phyloP scores from a whole-genome alignment of 2,797 vertebrate species.

The Macropodus opercularis region DNA sequence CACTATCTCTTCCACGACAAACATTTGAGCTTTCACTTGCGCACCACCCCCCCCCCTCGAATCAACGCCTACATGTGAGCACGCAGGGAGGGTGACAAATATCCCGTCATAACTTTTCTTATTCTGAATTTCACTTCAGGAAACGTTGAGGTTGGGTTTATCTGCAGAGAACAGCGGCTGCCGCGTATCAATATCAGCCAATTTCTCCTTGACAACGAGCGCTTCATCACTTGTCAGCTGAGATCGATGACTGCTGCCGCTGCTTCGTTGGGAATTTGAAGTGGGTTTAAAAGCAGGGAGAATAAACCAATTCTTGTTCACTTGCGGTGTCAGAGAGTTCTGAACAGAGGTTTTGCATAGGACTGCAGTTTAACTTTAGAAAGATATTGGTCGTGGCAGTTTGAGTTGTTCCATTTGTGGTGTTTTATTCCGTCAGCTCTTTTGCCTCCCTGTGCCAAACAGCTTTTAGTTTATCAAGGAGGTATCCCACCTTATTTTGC shows the following conservation, averaged over 20 bases:
- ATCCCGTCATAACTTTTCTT: no score
- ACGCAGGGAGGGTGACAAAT: no score
- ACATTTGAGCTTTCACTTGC: no score
- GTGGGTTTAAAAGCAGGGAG: conserved; percentile 10
- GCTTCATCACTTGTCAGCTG: conserved; percentile 32
- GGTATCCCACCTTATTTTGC: conserved; percentile 5
- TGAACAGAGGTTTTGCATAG: conserved; percentile 10
- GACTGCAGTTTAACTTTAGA: conserved; percentile 19
- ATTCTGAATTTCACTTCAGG: no score
- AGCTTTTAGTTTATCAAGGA: conserved; percentile 1
- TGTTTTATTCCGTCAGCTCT: not conserved
- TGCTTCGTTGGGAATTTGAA: conserved; percentile 33
- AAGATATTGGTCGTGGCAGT: not conserved
- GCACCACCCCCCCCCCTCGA: no score
- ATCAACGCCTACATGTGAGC: no score
- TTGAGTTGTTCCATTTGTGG: not conserved
- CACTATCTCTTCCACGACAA: no score
- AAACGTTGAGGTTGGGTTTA: conserved; percentile 22
- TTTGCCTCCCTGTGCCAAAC: not conserved
- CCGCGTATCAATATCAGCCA: conserved; percentile 36
- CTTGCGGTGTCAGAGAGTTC: not conserved
- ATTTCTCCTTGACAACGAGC: conserved; percentile 21
- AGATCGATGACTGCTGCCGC: conserved; percentile 24
- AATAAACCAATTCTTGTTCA: not conserved
- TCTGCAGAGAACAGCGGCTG: conserved; percentile 18